Base-by-base conservation (phyloP, 1,140 invertebrate genomes). In the Drosophila jambulina region DNA sequence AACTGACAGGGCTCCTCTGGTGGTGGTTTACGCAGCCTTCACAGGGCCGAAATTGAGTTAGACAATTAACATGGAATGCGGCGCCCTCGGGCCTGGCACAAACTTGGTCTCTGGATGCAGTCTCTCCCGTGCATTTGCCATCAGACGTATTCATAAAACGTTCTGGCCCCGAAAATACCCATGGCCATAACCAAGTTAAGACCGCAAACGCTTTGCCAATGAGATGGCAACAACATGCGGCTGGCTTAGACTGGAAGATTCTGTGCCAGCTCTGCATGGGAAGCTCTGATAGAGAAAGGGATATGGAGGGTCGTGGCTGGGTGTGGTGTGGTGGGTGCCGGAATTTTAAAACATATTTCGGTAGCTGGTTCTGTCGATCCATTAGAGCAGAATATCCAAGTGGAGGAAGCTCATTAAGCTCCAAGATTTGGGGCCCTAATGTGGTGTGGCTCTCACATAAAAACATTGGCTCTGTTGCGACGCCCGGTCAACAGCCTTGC, bases 381-480 rank as follows among this genome's bases (percentile, higher is more conserved):
- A 77, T 77, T 77, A 77, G 74, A 38, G 34, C 49, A 25, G 56
- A 56, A 60, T 42, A 59, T 34, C 29, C 36, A 34, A 49, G 42
- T 53, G 72, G 57, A 53, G 45, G 69, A 83, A 80, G 84, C 80
- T 88, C 83, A 88, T 88, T 87, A 84, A 88, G 70, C 77, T 67
- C 49, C 58, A 64, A 80, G 71, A 80, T 69, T 76, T 79, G 48
- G 61, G 53, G 57, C 70, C 76, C 82, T 82, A 53, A 74, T 75
- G 63, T 76, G 83, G 60, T 32, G 43, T 46, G 46, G 46, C 8
- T 19, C 2, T 32, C 38, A 53, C 42, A 42, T 45, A 62, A 74
- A 75, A 62, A 80, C 64, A 45, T 45, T 63, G 43, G 42, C 23
- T 67, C 74, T 78, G 72, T 81, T 77, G 81, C 67, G 57, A 74